A percentile compares a stretch with the other conserved stretches of the same genome.
These are phyloP conservation scores for Empidonax traillii DNA, from an alignment of 2,113 vertebrate genomes.

Conservation along the genomic window DNA sequence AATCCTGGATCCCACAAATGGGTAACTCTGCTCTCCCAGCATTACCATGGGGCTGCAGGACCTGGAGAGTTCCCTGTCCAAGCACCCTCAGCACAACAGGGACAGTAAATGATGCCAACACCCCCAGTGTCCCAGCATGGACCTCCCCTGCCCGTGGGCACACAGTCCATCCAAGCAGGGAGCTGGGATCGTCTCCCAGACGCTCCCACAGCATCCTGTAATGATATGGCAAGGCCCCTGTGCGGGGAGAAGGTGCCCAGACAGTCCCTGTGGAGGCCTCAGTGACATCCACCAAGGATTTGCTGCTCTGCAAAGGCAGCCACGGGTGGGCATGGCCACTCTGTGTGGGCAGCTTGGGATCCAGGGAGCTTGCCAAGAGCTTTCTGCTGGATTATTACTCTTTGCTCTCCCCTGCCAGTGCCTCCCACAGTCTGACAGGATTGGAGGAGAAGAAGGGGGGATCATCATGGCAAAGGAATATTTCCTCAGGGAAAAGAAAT, in stretches of 20 bases:
- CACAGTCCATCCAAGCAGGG: background rate
- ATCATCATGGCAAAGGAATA: background rate
- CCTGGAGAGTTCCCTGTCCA: background rate
- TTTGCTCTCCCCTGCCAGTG: background rate
- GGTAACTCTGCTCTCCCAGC: background rate
- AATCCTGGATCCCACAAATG: background rate
- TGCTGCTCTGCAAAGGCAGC: background rate
- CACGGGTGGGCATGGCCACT: background rate
- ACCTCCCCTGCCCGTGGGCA: background rate
- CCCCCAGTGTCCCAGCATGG: background rate
- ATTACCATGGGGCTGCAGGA: background rate
- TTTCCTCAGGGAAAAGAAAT: background rate
- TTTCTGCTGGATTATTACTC: background rate
- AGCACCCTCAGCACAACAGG: background rate
- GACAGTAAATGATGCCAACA: background rate
- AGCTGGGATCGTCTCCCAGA: background rate
- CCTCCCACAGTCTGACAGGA: background rate
- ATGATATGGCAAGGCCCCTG: background rate
- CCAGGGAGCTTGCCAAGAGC: background rate
- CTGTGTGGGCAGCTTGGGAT: background rate
- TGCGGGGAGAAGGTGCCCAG: background rate
- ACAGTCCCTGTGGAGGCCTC: background rate
- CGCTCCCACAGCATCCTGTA: conserved; percentile 30
- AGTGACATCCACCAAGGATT: background rate
- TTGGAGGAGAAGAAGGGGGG: background rate